Evolutionary conservation across 2,113 vertebrate species (phyloP), one percentile per base, ranked within the genome.

Genomic region (Bagarius yarrelli): DNA sequence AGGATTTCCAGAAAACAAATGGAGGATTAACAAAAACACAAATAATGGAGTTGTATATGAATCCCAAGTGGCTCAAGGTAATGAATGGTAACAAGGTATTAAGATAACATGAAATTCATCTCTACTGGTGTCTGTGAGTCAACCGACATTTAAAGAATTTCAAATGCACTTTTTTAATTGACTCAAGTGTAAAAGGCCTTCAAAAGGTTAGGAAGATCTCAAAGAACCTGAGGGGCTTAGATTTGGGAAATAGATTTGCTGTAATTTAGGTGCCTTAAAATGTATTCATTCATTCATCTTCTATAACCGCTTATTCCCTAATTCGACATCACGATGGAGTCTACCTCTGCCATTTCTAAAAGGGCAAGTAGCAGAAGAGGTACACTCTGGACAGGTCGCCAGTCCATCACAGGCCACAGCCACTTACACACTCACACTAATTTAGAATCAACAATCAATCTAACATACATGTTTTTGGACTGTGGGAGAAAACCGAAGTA

Each of bases 101-200:
- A n/a, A n/a, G n/a, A n/a, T n/a, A n/a, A n/a, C 27, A 27, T 3
- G 4, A 19, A 25, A 9, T 19, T 52, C 18, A 1, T 27, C 34
- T 82, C n/a, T 52, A 27, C 15, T 71, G 74, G 40, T 70, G 23
- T 60, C 61, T 52, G 57, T 44, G 76, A 74, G 81, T 56, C 60
- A 66, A 55, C 36, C 77, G 44, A 71, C 69, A 63, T 81, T 85
- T 77, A 81, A 80, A 34, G 82, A 57, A 85, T 81, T 52, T 82
- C 80, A 73, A 79, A 78, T 79, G 82, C 81, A 86, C 56, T 83
- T 61, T 72, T 30, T 70, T 47, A 81, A 77, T 47, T 53, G 44
- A 60, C 63, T 85, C 72, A 81, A 73, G 36, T 13, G 0, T 70
- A 21, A 78, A 18, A 25, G 40, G 40, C 56, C 32, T 81, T 30